Evolutionary conservation across 2,888 invertebrate genomes (phyloP).

Genomic region (Lagria hirta): DNA sequence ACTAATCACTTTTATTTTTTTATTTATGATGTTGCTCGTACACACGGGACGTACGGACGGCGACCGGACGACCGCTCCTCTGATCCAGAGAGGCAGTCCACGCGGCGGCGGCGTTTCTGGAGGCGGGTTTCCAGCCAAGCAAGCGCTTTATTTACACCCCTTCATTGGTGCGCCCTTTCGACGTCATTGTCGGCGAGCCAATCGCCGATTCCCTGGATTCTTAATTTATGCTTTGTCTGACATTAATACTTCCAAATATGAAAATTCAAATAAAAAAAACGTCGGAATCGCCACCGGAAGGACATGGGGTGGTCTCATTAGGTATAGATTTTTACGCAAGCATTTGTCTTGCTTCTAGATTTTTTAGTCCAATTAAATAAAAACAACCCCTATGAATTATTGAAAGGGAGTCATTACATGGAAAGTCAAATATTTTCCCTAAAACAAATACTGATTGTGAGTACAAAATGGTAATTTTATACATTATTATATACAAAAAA

Average conservation of each 20-base stretch:
- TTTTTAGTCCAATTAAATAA: too few relatives aligned
- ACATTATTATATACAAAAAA: too few relatives aligned
- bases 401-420: too few relatives aligned
- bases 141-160: constrained; percentile 35
- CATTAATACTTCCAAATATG: constrained; percentile 23
- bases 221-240: constrained; percentile 20
- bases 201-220: constrained; percentile 15
- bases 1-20: too few relatives aligned
- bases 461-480: too few relatives aligned
- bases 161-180: constrained; percentile 28
- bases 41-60: too few relatives aligned
- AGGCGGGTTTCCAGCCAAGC: constrained; percentile 35
- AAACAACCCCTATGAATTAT: too few relatives aligned
- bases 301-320: background rate
- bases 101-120: constrained; percentile 29
- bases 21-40: too few relatives aligned
- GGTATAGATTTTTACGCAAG: too few relatives aligned
- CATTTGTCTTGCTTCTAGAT: too few relatives aligned
- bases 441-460: too few relatives aligned
- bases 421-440: too few relatives aligned
- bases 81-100: constrained; percentile 53
- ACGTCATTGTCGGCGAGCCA: constrained; percentile 30
- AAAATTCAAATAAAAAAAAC: constrained; percentile 24
- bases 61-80: constrained; percentile 46
- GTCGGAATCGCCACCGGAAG: constrained; percentile 5